Base-by-base conservation (phyloP, 2,113 vertebrate genomes). In the Oncorhynchus clarkii region DNA sequence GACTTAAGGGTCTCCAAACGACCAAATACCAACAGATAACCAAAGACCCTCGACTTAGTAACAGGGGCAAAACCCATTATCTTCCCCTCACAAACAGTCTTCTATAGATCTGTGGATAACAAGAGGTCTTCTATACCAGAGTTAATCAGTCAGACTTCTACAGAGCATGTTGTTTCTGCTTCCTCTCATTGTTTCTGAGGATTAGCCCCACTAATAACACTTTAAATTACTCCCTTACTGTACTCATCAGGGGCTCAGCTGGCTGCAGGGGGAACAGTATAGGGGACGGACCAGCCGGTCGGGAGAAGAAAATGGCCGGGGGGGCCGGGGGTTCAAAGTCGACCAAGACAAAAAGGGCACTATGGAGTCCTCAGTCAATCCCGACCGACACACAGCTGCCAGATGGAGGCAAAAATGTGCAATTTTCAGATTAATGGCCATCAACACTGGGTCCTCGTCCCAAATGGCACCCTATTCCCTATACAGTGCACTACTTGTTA, bases 391-490 rank as follows among this genome's bases (percentile, higher is more conserved):
- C 48, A 14, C 65, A 79, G 74, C 89, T 91, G 93, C 86, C 89
- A 88, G 85, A 86, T 82, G 83, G 80, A 45, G 85, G 80, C 85
- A 87, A 88, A 77, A 91, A 89, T 85, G 81, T 75, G 89, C 89
- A 94, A 92, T 93, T 92, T 93, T 93, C 92, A 92, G 92, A 93
- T 93, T 91, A 93, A 90, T 91, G 81, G 84, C 86, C 82, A 82
- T 88, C 87, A 87, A 88, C 85, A 88, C 85, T 64, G 18, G 3
- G 39, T 4, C 3, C 4, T 2, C 49, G 4, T 16, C 12, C 49
- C 49, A 51, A 51, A 51, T 4, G 49, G 49, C 12, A 16, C 11
- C 3, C 14, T 14, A 16, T 16, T 51, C 49, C 11, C 49, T 51
- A 51, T 1, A 5, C 0, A 51, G 49, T 51, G 14, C 14, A 14